Evolutionary conservation across 2,113 vertebrate genomes (phyloP).

Genomic region (Ceyx melanurus): DNA sequence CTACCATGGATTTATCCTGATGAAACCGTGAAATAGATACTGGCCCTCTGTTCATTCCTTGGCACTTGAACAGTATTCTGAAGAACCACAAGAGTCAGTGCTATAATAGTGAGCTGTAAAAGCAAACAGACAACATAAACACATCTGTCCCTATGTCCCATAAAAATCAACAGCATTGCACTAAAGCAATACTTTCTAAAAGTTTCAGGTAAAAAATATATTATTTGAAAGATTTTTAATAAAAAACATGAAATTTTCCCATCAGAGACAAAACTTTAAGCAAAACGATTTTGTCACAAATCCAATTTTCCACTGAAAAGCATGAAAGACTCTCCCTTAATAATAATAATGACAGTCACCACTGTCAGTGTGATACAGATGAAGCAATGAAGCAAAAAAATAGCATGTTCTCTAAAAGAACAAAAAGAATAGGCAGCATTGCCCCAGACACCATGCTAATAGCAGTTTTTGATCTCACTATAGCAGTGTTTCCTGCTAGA

Average conservation of each 20-base stretch:
- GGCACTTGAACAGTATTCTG: not conserved
- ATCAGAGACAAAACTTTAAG: constrained; percentile 21
- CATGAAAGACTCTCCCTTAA: not conserved
- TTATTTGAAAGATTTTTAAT: constrained; percentile 3
- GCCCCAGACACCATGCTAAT: not conserved
- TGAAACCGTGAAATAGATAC: constrained; percentile 24
- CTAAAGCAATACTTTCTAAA: not conserved
- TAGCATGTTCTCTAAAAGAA: not conserved
- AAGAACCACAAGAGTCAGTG: constrained; percentile 21
- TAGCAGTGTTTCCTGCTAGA: constrained; percentile 19
- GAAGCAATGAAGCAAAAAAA: constrained; percentile 28
- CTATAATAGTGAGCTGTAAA: constrained; percentile 13
- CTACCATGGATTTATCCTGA: constrained; percentile 30
- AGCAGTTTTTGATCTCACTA: constrained; percentile 18
- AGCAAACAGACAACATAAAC: constrained; percentile 52
- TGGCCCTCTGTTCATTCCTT: constrained; percentile 30
- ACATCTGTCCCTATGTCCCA: constrained; percentile 10
- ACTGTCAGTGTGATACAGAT: not conserved
- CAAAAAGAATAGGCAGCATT: not conserved
- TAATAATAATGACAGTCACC: constrained; percentile 10
- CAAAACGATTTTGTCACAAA: constrained; percentile 12
- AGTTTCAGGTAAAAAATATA: not conserved
- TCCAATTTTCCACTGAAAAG: constrained; percentile 46
- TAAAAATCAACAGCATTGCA: constrained; percentile 35
- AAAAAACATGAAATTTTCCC: constrained; percentile 3